Base-by-base conservation (phyloP, 2,113 vertebrate species). In the Cyrtonyx montezumae region DNA sequence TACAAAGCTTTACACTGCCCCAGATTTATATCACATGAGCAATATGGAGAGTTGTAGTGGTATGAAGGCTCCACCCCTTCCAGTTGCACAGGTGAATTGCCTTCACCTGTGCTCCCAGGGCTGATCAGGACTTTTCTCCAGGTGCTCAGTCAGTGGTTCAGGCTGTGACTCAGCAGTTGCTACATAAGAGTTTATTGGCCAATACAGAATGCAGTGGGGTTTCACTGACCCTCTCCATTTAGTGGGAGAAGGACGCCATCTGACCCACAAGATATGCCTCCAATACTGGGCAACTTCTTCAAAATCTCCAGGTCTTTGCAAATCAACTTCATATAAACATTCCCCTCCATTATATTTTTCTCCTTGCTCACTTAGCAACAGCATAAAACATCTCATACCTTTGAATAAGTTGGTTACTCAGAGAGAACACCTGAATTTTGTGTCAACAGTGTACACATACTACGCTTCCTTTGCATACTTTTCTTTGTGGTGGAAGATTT, bases 371-470 rank as follows among this genome's bases (percentile, higher is more conserved):
- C 21, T 66, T 56, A 76, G n/a, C 80, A 87, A 49, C 6, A 68
- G 56, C 56, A 51, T 32, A 12, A 82, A 74, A 51, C 7, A 88
- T 43, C 32, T 34, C 26, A 30, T 43, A 43, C 3, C 18, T n/a
- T 40, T 75, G 56, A 43, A 18, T 40, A 55, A 32, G 9, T 59
- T 43, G 43, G 11, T 63, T 40, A 53, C 67, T 88, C 76, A 79
- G n/a, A 82, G 25, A 30, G 59, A 37, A 58, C 19, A 48, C 3
- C 13, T 53, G n/a, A 9, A 22, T 58, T 90, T 81, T 63, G 34
- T 45, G 13, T 28, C 49, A 85, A 37, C 20, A 36, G 11, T 0
- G 0, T 34, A 67, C 1, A 0, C 9, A 34, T 19, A 77, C 6
- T 12, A 59, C 4, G 4, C 56, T 68, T 45, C 32, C 18, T 59